Evolutionary conservation across 1,140 invertebrate species (phyloP).

Genomic region (Pteromalus puparum): DNA sequence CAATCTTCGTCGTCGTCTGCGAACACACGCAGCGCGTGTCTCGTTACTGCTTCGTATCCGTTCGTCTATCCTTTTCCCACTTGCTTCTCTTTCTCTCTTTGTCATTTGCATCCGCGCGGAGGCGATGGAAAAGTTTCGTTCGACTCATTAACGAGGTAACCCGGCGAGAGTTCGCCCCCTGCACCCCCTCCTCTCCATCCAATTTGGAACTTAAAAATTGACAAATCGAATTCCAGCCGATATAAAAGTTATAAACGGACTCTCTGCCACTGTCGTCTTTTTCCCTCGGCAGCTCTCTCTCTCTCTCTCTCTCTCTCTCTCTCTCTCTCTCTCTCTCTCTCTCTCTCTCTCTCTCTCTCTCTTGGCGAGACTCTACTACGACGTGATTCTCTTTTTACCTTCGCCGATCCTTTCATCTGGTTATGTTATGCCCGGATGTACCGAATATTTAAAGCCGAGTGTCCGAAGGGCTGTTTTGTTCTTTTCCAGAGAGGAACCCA

Average conservation of each 20-base stretch:
- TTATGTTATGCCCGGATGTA: background rate
- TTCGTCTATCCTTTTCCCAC: background rate
- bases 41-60: too few relatives aligned
- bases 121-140: slow-evolving; percentile 63
- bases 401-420: background rate
- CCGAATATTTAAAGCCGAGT: background rate
- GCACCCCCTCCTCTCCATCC: slow-evolving; percentile 51
- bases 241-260: slow-evolving; percentile 60
- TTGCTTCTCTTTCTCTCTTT: slow-evolving; percentile 32
- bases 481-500: background rate
- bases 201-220: slow-evolving; percentile 64
- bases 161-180: slow-evolving; percentile 44
- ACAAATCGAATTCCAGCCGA: slow-evolving; percentile 61
- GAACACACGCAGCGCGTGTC: background rate
- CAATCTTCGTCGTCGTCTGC: background rate
- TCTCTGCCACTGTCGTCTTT: background rate
- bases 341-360: too few relatives aligned
- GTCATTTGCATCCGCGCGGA: slow-evolving; percentile 60
- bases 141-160: slow-evolving; percentile 64
- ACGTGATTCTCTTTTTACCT: background rate
- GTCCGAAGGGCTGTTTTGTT: background rate
- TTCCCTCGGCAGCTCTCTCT: background rate
- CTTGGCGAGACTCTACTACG: background rate
- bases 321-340: too few relatives aligned
- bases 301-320: too few relatives aligned